Evolutionary conservation across 2,888 invertebrate species (phyloP), one percentile per base, ranked within the genome.

Genomic region (Pristionchus arcanus): DNA sequence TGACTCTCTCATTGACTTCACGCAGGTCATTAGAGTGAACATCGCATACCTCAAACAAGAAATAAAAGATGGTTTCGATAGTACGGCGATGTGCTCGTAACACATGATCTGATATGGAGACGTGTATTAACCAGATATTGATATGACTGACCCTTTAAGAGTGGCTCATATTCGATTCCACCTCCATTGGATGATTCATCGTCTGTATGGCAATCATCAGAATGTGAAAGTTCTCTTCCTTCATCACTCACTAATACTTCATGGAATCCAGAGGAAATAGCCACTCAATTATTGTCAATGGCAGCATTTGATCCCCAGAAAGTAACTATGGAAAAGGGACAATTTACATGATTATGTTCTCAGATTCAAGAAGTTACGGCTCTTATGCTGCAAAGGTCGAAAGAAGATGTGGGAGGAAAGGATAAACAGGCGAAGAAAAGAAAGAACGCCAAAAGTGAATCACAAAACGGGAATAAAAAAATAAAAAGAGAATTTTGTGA

Each of bases 161-260:
- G 59, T 59, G 11, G 59, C 7, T 59, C 86, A 55, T n/a, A 19
- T 42, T 49, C 42, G 4, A 3, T 3, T 81, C 37, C 42, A 37
- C 31, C 81, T 42, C 81, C 81, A 37, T 81, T 59, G 21, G 59
- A 59, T 21, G 59, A 59, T 68, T 68, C 55, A 13, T 49, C 42
- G 42, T 49, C 42, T 55, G 0, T 59, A 34, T 28, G 34, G 16
- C 42, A 49, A 49, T 66, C 66, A 31, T 42, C 88, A 16, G 88
- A 88, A 68, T 74, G 88, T 31, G 88, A 88, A 31, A 71, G 42
- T 21, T 31, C 88, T n/a, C 31, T 68, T 49, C 88, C 88, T 31
- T 55, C 88, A 0, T 88, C 88, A 21, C 31, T 88, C n/a, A 31
- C 49, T 2, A 88, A 53, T 13, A 66, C 53, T 19, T 71, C 88